These are phyloP conservation scores for Menidia menidia DNA, from an alignment of 2,797 vertebrate species.

Conservation along the genomic window DNA sequence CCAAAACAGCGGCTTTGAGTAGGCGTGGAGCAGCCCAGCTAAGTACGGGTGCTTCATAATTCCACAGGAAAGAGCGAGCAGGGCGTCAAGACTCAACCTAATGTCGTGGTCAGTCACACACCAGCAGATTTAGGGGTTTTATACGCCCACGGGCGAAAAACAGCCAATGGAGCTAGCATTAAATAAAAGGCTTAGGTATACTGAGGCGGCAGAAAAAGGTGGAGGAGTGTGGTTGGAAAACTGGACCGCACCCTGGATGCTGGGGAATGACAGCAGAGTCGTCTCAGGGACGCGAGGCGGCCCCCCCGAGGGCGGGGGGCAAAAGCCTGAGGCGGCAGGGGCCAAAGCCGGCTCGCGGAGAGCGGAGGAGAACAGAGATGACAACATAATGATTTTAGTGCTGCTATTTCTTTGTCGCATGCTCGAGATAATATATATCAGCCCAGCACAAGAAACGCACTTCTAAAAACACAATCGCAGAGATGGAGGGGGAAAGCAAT, in stretches of 20 bases:
- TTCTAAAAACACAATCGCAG: slow-evolving; percentile 12
- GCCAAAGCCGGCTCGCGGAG: slow-evolving; percentile 15
- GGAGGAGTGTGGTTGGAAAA: slow-evolving; percentile 54
- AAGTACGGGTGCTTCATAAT: slow-evolving; percentile 47
- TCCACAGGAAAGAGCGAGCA: slow-evolving; percentile 38
- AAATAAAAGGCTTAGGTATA: slow-evolving; percentile 56
- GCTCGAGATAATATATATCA: slow-evolving; percentile 7
- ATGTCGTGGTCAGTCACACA: slow-evolving; percentile 42
- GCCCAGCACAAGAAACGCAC: not conserved
- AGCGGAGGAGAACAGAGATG: slow-evolving; percentile 13
- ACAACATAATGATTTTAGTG: not conserved
- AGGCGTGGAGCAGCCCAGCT: slow-evolving; percentile 15
- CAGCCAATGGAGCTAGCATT: slow-evolving; percentile 8
- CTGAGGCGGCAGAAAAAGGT: slow-evolving; percentile 39
- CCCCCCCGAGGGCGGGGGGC: slow-evolving; percentile 22
- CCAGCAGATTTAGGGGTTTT: slow-evolving; percentile 30
- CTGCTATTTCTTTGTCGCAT: not conserved
- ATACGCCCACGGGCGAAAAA: slow-evolving; percentile 44
- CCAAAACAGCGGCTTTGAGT: slow-evolving; percentile 8
- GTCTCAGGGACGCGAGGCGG: slow-evolving; percentile 13
- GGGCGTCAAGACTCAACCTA: slow-evolving; percentile 23
- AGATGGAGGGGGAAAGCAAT: slow-evolving; percentile 21
- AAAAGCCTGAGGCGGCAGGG: slow-evolving; percentile 31
- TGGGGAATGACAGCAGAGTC: slow-evolving; percentile 37
- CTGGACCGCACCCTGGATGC: slow-evolving; percentile 51